Evolutionary conservation across 37 sponge, comb jelly and placozoan species (phyloP).

Genomic region (Tethya wilhelma): DNA sequence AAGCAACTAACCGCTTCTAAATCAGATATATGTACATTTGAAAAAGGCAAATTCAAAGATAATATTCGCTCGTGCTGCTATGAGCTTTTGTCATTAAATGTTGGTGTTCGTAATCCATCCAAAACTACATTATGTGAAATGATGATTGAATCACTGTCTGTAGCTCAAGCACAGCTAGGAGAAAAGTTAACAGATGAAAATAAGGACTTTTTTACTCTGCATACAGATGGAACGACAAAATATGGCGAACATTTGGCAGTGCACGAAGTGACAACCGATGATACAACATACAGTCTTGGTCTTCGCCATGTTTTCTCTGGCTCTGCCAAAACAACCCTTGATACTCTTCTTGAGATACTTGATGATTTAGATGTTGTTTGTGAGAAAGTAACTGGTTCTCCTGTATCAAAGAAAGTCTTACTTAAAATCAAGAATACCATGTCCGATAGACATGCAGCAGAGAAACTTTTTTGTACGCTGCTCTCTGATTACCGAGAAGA

Average conservation of each 20-base stretch:
- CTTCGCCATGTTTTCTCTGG: constrained; percentile 52
- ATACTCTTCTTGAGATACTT: constrained; percentile 35
- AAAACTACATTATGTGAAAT: background rate
- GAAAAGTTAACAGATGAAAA: background rate
- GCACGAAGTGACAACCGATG: background rate
- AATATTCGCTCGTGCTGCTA: no score
- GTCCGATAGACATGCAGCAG: constrained; percentile 61
- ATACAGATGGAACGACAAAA: background rate
- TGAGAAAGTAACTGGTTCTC: background rate
- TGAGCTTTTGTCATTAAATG: constrained; percentile 3
- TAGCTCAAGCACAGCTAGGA: no score
- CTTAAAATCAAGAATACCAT: constrained; percentile 52
- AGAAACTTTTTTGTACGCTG: constrained; percentile 25
- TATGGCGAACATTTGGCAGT: background rate
- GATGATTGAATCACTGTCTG: background rate
- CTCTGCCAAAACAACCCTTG: constrained; percentile 38
- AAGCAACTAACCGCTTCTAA: no score
- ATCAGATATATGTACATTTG: no score
- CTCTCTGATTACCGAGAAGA: background rate
- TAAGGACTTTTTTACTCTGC: background rate
- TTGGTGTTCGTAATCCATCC: background rate
- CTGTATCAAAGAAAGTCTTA: constrained; percentile 27
- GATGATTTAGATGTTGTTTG: constrained; percentile 37
- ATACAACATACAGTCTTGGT: constrained; percentile 6
- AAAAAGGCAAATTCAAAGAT: no score